These are phyloP conservation scores for Felis chaus DNA, from an alignment of 2,113 vertebrate species.

Conservation along the genomic window DNA sequence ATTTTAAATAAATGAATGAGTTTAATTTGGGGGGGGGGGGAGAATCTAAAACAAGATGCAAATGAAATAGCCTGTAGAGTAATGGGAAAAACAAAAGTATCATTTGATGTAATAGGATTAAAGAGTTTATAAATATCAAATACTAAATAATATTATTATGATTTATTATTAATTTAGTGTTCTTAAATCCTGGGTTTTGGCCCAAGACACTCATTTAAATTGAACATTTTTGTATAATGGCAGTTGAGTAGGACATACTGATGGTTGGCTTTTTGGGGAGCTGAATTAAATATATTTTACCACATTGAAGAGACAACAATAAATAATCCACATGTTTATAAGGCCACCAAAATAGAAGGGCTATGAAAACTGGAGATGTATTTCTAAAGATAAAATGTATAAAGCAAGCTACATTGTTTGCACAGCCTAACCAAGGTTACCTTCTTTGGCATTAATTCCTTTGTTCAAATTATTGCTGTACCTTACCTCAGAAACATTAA, in stretches of 20 bases:
- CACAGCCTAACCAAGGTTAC: background rate
- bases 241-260: background rate
- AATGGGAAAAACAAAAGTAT: background rate
- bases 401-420: background rate
- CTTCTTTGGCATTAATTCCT: background rate
- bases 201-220: background rate
- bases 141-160: background rate
- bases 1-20: conserved; percentile 35
- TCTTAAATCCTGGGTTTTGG: background rate
- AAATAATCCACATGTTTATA: background rate
- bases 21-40: background rate
- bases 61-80: background rate
- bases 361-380: background rate
- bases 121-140: background rate
- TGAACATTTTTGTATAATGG: background rate
- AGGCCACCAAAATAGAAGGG: background rate
- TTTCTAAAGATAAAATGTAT: background rate
- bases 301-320: background rate
- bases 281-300: background rate
- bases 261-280: background rate
- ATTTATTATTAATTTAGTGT: background rate
- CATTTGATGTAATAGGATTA: background rate
- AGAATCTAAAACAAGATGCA: background rate
- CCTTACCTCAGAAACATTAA: background rate
- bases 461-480: background rate